These are phyloP conservation scores for Iselma pallidipennis DNA, from an alignment of 2,888 invertebrate species.

Conservation along the genomic window DNA sequence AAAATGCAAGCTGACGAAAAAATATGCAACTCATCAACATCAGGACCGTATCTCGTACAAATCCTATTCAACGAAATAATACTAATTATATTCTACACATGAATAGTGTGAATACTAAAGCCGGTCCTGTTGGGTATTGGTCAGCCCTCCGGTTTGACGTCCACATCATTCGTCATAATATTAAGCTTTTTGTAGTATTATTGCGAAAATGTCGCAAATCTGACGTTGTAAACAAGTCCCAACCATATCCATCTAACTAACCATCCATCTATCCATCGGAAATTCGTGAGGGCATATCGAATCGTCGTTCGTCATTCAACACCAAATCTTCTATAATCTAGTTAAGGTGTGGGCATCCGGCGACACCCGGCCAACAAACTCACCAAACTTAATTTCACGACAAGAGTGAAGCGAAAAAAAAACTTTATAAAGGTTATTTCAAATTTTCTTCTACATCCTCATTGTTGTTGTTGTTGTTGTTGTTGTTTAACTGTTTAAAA, in stretches of 20 bases:
- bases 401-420: not conserved
- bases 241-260: slow-evolving; percentile 5
- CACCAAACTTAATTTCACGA: slow-evolving; percentile 10
- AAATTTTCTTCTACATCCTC: not conserved
- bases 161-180: slow-evolving; percentile 53
- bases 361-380: slow-evolving; percentile 17
- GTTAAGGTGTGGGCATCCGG: slow-evolving; percentile 22
- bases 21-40: slow-evolving; percentile 53
- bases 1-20: slow-evolving; percentile 36
- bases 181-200: slow-evolving; percentile 49
- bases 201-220: slow-evolving; percentile 53
- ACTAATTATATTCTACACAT: not conserved
- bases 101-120: not conserved
- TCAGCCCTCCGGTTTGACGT: slow-evolving; percentile 50
- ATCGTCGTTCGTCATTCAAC: slow-evolving; percentile 23
- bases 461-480: not conserved
- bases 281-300: slow-evolving; percentile 10
- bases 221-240: slow-evolving; percentile 49
- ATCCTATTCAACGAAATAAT: slow-evolving; percentile 5
- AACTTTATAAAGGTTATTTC: not conserved
- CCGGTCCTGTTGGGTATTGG: slow-evolving; percentile 27
- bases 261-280: slow-evolving; percentile 2
- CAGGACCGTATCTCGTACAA: slow-evolving; percentile 36
- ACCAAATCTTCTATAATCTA: slow-evolving; percentile 25
- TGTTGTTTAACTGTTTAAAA: too few species aligned